Evolutionary conservation across 2,113 vertebrate genomes (phyloP).

Genomic region (Maccullochella peelii): DNA sequence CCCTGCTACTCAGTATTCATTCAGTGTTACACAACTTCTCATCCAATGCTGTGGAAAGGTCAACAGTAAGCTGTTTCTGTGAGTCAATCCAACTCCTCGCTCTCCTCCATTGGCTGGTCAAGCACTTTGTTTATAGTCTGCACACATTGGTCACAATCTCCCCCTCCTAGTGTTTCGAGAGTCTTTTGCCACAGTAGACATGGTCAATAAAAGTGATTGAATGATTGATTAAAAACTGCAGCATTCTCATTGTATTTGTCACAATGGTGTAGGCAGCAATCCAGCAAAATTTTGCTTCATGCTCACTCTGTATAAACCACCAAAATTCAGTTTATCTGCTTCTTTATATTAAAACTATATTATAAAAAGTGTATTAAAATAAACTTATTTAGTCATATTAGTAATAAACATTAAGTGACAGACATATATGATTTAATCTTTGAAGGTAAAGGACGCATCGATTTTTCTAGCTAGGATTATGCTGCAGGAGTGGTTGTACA

Average conservation of each 20-base stretch:
- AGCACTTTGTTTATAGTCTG: slow-evolving; percentile 24
- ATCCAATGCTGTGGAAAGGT: slow-evolving; percentile 36
- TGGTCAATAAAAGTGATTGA: background rate
- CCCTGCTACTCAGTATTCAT: slow-evolving; percentile 36
- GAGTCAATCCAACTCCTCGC: slow-evolving; percentile 14
- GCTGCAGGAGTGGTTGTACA: background rate
- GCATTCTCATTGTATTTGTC: background rate
- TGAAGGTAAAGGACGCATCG: background rate
- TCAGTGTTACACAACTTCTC: slow-evolving; percentile 20
- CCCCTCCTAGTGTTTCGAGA: background rate
- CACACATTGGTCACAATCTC: background rate
- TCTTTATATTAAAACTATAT: background rate
- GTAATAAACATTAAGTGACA: background rate
- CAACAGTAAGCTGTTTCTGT: slow-evolving; percentile 20
- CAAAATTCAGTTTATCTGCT: background rate
- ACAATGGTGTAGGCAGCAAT: background rate
- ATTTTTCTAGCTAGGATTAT: background rate
- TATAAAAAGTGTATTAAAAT: too few species aligned
- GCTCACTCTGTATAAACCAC: background rate
- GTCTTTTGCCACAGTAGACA: background rate
- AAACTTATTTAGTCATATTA: too few species aligned
- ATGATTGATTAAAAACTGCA: background rate
- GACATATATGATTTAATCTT: background rate
- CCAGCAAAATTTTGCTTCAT: background rate
- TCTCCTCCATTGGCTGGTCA: background rate